phyloP scores from a whole-genome alignment of 2,797 vertebrate species.

The Notamacropus eugenii region DNA sequence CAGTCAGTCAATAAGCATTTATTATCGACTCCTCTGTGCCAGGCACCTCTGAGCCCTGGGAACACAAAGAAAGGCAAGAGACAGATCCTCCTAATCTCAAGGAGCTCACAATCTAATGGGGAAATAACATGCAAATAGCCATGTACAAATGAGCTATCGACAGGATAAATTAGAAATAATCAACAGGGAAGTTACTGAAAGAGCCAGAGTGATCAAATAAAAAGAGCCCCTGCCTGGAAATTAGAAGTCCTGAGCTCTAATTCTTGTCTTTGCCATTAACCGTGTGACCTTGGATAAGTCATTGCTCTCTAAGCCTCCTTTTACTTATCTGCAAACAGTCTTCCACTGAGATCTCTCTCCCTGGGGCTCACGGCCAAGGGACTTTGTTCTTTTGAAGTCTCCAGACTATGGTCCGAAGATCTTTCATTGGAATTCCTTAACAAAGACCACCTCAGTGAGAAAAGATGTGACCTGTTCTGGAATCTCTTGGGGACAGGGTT shows the following conservation, averaged over 20 bases:
- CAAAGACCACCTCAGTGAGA: background rate
- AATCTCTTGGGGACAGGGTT: background rate
- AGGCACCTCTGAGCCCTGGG: background rate
- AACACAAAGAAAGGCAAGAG: background rate
- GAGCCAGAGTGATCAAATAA: background rate
- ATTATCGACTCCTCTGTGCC: background rate
- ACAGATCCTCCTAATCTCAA: background rate
- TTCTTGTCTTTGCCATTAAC: background rate
- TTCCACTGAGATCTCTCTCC: background rate
- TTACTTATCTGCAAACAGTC: slow-evolving; percentile 42
- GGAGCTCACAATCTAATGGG: background rate
- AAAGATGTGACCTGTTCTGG: background rate
- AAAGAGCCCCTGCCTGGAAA: background rate
- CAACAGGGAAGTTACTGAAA: background rate
- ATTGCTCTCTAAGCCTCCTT: slow-evolving; percentile 52
- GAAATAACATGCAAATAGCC: background rate
- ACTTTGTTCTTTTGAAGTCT: background rate
- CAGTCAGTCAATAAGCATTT: background rate
- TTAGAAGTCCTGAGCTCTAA: background rate
- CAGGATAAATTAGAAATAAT: background rate
- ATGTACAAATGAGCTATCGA: background rate
- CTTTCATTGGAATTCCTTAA: background rate
- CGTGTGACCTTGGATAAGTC: background rate
- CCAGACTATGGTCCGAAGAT: background rate
- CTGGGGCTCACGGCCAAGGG: background rate